Conservation (phyloP, 2,888 invertebrate genomes). For the Athripsodes cinereus region DNA sequence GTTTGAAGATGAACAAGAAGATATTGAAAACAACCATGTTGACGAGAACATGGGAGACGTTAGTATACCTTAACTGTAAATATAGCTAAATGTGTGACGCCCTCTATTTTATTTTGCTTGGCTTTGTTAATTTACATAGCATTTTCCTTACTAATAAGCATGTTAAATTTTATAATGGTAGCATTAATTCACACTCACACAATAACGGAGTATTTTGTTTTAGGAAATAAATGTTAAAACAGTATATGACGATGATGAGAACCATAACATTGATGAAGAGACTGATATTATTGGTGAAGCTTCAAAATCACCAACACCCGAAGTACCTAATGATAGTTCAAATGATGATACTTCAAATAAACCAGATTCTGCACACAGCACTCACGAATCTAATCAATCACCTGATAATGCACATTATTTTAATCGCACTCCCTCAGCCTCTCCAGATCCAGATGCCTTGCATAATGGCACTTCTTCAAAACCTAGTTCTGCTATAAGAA, state of each 20-base stretch:
- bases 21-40: too few species aligned
- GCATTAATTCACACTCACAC: constrained; percentile 6
- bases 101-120: constrained; percentile 14
- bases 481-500: background rate
- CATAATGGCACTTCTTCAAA: background rate
- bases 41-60: constrained; percentile 18
- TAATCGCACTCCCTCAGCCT: constrained; percentile 8
- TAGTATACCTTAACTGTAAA: constrained; percentile 13
- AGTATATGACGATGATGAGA: constrained; percentile 29
- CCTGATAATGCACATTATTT: constrained; percentile 9
- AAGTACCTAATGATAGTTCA: background rate
- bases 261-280: constrained; percentile 13
- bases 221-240: constrained; percentile 27
- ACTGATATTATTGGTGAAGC: constrained; percentile 7
- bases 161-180: background rate
- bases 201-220: constrained; percentile 20
- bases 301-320: background rate
- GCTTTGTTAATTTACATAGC: constrained; percentile 17
- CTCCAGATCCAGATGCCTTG: background rate
- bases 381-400: constrained; percentile 8
- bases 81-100: constrained; percentile 10
- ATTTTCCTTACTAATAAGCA: background rate
- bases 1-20: constrained; percentile 24
- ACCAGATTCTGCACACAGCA: constrained; percentile 12
- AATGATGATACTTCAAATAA: constrained; percentile 5